These are phyloP conservation scores for Microcebus lehilahytsara DNA, from an alignment of 2,113 vertebrate species.

Conservation along the genomic window DNA sequence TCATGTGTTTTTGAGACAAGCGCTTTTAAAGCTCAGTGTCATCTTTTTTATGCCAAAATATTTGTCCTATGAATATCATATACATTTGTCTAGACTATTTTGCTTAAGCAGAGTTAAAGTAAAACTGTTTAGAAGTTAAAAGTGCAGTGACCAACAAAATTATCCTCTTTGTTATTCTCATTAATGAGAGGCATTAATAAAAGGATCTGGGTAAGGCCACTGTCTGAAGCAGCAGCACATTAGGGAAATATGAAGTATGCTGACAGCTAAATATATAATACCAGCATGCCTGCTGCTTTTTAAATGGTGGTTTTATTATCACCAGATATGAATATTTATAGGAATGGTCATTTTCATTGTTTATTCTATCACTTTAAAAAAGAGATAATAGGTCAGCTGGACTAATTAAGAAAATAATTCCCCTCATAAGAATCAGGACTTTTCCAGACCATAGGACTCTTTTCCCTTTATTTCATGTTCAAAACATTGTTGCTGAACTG, in stretches of 20 bases:
- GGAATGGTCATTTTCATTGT: conserved; percentile 51
- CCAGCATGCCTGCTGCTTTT: conserved; percentile 61
- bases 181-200: conserved; percentile 43
- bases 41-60: not conserved
- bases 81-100: not conserved
- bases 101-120: conserved; percentile 29
- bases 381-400: not conserved
- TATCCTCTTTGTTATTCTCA: not conserved
- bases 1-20: conserved; percentile 21
- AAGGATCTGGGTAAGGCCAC: conserved; percentile 12
- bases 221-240: conserved; percentile 39
- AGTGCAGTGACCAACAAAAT: conserved; percentile 12
- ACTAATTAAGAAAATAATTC: conserved; percentile 45
- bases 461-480: not conserved
- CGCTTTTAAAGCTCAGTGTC: not conserved
- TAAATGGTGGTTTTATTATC: conserved; percentile 65
- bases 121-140: conserved; percentile 36
- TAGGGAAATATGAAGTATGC: conserved; percentile 40
- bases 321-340: conserved; percentile 47
- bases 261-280: conserved; percentile 55
- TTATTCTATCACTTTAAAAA: conserved; percentile 39
- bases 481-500: not conserved
- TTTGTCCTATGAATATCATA: conserved; percentile 5
- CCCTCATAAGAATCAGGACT: conserved; percentile 20
- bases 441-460: not conserved